Evolutionary conservation across 2,113 vertebrate genomes (phyloP), one percentile per base, ranked within the genome.

Genomic region (Anolis sagrei): DNA sequence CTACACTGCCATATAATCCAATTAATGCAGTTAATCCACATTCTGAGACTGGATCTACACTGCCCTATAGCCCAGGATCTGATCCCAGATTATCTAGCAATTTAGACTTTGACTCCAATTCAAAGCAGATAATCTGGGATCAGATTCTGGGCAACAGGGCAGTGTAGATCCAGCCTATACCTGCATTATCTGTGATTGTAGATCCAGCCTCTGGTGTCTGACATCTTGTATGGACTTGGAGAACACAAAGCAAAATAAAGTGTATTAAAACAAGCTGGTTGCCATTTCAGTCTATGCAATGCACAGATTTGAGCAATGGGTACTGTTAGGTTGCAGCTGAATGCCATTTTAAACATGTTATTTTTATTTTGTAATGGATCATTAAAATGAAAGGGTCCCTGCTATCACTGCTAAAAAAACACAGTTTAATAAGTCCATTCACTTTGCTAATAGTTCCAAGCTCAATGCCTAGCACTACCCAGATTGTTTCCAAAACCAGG

Each of bases 291-390:
- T 69, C 58, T 29, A 89, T 84, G 21, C 62, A 86, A 89, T 87
- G 9, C 19, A 79, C 2, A 86, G 62, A 25, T 29, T 87, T 87
- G 58, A 70, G 34, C 80, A 76, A 86, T 25, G 68, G 54, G 29
- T 23, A 64, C 29, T 72, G 84, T 80, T 84, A 78, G 49, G 29
- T 58, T 87, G 85, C 44, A 6, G 39, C 74, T 88, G 87, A 23
- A 79, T 69, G 23, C 88, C 83, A 90, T 87, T 88, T 89, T 89
- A 87, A 87, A 10, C 25, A 51, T 88, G 39, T 73, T 69, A 75
- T 87, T 77, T 66, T 93, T 90, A 91, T 89, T 94, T 92, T 89
- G 72, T n/a, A 87, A 81, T 23, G 62, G 86, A 49, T n/a, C 64
- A 87, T 76, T 84, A 83, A 88, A 64, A 92, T 72, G 78, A 49